A percentile compares a stretch with the other conserved stretches of the same genome.
These are phyloP conservation scores for Steinernema feltiae DNA, from an alignment of 1,140 invertebrate genomes.

Conservation along the genomic window DNA sequence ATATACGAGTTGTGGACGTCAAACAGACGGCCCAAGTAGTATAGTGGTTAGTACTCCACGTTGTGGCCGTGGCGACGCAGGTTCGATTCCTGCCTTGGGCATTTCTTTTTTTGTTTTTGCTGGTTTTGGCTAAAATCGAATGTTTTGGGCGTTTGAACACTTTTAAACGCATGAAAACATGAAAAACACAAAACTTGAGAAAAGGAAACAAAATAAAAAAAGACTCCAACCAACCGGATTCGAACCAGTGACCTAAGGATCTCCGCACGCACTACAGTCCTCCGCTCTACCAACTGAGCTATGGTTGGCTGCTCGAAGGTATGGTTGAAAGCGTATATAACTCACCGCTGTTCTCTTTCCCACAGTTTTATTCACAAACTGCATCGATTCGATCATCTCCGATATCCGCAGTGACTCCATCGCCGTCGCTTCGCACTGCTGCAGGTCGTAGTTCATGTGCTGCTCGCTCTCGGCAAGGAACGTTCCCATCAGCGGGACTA, in stretches of 20 bases:
- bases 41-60: neutral
- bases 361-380: neutral
- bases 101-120: too few species aligned
- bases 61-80: slow-evolving; percentile 46
- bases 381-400: neutral
- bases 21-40: slow-evolving; percentile 28
- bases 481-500: neutral
- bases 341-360: neutral
- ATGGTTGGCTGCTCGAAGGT: neutral
- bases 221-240: slow-evolving; percentile 13
- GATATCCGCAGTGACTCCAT: neutral
- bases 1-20: too few species aligned
- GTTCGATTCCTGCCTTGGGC: slow-evolving; percentile 51
- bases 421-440: slow-evolving; percentile 14
- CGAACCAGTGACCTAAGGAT: slow-evolving; percentile 21
- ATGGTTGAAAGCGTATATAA: neutral
- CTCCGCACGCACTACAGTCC: slow-evolving; percentile 48
- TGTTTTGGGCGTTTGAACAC: too few species aligned
- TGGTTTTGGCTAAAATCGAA: too few species aligned
- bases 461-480: neutral
- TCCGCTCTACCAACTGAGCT: neutral
- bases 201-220: neutral
- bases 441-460: slow-evolving; percentile 5
- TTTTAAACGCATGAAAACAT: too few species aligned
- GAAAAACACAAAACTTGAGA: too few species aligned